These are phyloP conservation scores for Coccyzus lansbergi DNA, from an alignment of 2,797 vertebrate species.

Conservation along the genomic window DNA sequence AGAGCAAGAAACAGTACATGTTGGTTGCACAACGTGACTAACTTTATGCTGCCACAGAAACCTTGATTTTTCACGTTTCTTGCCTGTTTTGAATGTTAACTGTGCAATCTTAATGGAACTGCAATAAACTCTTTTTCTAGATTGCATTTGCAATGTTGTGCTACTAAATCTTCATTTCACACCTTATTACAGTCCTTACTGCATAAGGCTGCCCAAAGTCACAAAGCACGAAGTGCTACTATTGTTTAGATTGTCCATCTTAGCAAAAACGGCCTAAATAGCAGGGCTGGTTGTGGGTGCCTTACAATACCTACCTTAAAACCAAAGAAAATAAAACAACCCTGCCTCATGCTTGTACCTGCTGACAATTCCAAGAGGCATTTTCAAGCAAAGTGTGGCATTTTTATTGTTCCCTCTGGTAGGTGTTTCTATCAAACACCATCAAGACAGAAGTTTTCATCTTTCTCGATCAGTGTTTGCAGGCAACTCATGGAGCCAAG, in stretches of 20 bases:
- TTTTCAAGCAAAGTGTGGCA: background rate
- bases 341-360: background rate
- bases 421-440: background rate
- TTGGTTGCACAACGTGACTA: background rate
- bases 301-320: background rate
- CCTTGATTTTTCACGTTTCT: background rate
- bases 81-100: constrained; percentile 24
- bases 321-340: background rate
- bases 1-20: background rate
- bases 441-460: background rate
- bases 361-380: background rate
- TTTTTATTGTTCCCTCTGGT: background rate
- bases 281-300: background rate
- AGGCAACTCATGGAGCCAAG: background rate
- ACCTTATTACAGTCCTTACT: constrained; percentile 46
- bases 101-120: constrained; percentile 27
- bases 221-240: background rate
- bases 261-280: background rate
- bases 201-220: background rate
- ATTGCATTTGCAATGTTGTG: constrained; percentile 26
- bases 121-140: constrained; percentile 55
- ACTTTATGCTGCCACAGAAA: background rate
- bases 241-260: background rate
- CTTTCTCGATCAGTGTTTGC: background rate
- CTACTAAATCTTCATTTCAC: constrained; percentile 63